phyloP scores from a whole-genome alignment of 2,113 vertebrate genomes.

The Ictidomys tridecemlineatus region DNA sequence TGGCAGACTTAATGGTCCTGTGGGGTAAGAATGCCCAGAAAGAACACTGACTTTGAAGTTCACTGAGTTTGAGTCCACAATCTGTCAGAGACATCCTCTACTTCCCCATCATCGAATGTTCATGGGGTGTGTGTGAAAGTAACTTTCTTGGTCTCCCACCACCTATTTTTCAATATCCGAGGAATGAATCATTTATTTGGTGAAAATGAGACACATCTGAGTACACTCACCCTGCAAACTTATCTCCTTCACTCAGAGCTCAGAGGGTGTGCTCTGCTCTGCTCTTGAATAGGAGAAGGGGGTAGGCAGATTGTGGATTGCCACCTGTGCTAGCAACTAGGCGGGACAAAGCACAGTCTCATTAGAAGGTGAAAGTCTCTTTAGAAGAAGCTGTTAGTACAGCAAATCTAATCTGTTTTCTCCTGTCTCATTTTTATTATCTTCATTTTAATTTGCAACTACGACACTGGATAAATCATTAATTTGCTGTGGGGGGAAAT shows the following conservation, averaged over 20 bases:
- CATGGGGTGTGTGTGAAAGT: not conserved
- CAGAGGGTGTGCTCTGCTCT: not conserved
- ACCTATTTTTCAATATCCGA: not conserved
- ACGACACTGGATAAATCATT: not conserved
- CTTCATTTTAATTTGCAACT: not conserved
- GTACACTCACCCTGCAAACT: not conserved
- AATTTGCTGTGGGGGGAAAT: not conserved
- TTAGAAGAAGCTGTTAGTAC: not conserved
- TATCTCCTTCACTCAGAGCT: not conserved
- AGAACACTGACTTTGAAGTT: not conserved
- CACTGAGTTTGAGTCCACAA: not conserved
- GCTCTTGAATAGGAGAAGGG: not conserved
- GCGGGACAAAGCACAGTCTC: not conserved
- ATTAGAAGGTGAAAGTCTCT: not conserved
- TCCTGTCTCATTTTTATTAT: not conserved
- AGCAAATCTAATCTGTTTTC: not conserved
- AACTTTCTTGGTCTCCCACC: not conserved
- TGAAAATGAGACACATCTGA: not conserved
- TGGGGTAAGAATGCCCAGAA: not conserved
- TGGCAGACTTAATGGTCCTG: not conserved
- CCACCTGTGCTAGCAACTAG: rapidly evolving
- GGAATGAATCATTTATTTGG: not conserved
- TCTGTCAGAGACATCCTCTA: not conserved
- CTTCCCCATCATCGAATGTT: not conserved
- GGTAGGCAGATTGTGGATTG: rapidly evolving